Evolutionary conservation across 1,140 invertebrate species (phyloP).

Genomic region (Leptestheria dahalacensis): DNA sequence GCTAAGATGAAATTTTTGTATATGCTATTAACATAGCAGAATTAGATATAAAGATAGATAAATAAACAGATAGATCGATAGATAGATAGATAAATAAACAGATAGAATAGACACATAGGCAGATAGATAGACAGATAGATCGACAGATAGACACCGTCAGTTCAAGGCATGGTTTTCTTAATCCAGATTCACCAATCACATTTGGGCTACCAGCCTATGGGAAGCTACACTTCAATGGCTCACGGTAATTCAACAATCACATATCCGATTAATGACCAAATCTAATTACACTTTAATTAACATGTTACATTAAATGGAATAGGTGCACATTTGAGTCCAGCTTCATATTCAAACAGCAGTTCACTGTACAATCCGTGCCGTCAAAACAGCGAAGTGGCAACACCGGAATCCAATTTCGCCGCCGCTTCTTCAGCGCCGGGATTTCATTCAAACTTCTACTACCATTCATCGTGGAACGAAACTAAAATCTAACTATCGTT

Average conservation of each 20-base stretch:
- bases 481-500: slow-evolving; percentile 1
- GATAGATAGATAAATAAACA: too few species aligned
- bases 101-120: too few species aligned
- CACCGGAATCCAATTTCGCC: not conserved
- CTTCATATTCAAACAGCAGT: not conserved
- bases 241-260: slow-evolving; percentile 10
- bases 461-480: slow-evolving; percentile 10
- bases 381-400: not conserved
- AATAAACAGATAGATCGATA: too few species aligned
- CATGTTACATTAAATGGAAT: not conserved
- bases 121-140: too few species aligned
- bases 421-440: not conserved
- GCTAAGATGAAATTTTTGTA: too few species aligned
- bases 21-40: too few species aligned
- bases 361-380: not conserved
- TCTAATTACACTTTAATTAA: not conserved
- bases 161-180: too few species aligned
- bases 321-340: not conserved
- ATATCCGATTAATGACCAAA: too few species aligned
- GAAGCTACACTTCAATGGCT: not conserved
- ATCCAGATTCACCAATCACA: not conserved
- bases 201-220: slow-evolving; percentile 6
- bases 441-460: slow-evolving; percentile 1
- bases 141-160: too few species aligned
- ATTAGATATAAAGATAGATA: too few species aligned